These are phyloP conservation scores for Drosophila multiciliata DNA, from an alignment of 2,888 invertebrate genomes.

Conservation along the genomic window DNA sequence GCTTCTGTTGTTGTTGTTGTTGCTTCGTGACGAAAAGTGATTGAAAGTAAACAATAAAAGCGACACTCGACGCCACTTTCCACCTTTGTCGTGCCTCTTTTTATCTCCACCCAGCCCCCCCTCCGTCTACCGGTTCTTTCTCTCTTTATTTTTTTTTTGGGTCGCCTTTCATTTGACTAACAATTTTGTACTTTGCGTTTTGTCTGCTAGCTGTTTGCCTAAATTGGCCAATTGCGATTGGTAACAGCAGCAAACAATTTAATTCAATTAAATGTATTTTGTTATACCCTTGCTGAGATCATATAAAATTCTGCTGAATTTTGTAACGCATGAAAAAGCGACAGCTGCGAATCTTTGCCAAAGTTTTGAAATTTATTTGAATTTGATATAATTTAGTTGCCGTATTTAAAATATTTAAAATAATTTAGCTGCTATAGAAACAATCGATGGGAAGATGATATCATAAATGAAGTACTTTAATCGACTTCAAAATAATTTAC, in stretches of 20 bases:
- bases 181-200: conserved; percentile 76
- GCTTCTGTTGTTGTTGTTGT: not conserved
- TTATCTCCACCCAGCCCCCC: conserved; percentile 4
- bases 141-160: conserved; percentile 25
- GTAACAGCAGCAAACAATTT: conserved; percentile 81
- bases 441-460: not conserved
- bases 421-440: not conserved
- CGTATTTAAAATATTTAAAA: not conserved
- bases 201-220: conserved; percentile 58
- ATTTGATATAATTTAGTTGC: not conserved
- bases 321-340: not conserved
- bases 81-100: conserved; percentile 56
- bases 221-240: conserved; percentile 83
- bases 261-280: conserved; percentile 80
- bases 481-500: not conserved
- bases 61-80: conserved; percentile 75
- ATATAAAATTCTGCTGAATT: not conserved
- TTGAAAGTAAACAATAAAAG: conserved; percentile 83
- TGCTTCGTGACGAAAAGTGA: conserved; percentile 84
- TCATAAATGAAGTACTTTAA: not conserved
- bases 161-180: conserved; percentile 72
- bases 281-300: not conserved
- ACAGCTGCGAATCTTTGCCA: not conserved
- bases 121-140: not conserved
- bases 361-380: not conserved